Evolutionary conservation across 2,888 invertebrate species (phyloP).

Genomic region (Timema cristinae): DNA sequence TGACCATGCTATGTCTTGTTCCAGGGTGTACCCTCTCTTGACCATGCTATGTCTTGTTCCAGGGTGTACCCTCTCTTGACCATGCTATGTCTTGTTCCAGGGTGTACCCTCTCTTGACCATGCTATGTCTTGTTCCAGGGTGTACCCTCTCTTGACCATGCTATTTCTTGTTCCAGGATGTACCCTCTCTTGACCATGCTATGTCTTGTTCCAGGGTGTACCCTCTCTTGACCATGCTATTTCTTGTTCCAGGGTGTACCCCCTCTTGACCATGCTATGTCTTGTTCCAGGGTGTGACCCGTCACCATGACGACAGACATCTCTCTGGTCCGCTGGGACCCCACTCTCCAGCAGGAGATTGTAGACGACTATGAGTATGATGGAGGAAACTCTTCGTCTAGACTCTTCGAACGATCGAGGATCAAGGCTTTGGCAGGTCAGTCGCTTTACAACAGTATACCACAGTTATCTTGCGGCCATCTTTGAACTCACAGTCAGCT

Average conservation of each 20-base stretch:
- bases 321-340: conserved; percentile 96
- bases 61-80: conserved; percentile 25
- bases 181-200: no score
- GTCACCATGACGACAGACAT: conserved; percentile 89
- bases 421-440: conserved; percentile 97
- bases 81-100: no score
- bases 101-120: not conserved
- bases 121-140: conserved; percentile 9
- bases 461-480: no score
- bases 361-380: conserved; percentile 99
- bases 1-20: conserved; percentile 64
- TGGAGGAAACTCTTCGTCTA: conserved; percentile 97
- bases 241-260: not conserved
- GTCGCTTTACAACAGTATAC: conserved; percentile 31
- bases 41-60: not conserved
- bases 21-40: not conserved
- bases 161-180: no score
- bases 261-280: not conserved
- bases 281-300: conserved; percentile 22
- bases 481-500: no score
- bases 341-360: conserved; percentile 80
- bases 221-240: no score
- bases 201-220: no score
- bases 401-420: conserved; percentile 97
- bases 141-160: conserved; percentile 18